Base-by-base conservation (phyloP, 2,113 vertebrate species). In the Gobiocypris rarus region DNA sequence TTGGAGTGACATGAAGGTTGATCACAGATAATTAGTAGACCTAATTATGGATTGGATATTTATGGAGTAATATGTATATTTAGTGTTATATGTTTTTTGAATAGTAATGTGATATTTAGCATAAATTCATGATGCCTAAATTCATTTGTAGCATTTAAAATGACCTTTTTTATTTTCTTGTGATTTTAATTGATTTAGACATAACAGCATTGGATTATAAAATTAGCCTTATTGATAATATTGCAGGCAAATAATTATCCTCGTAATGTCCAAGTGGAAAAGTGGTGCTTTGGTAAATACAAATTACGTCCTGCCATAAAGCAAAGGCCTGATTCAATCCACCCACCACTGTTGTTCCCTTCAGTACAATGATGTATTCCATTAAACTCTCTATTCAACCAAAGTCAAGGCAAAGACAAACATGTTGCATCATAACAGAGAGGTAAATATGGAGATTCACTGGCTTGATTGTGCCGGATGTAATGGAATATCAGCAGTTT, bases 291-390 rank as follows among this genome's bases (percentile, higher is more conserved):
- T 45, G n/a, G 6, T 73, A 61, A 63, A 78, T 61, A 78, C 76
- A 61, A 78, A 61, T 63, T 3, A 61, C 38, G 7, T 45, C 4
- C 76, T 17, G 56, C 24, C 76, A 61, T n/a, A 78, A 78, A 78
- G 56, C 75, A 26, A 43, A 38, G 13, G 75, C 38, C 13, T 41
- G 38, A 78, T 59, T 78, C 38, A 43, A n/a, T 59, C n/a, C 34
- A 59, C 54, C 13, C 34, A 59, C 54, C 4, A 15, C 54, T 50
- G 22, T 26, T 3, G 19, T 59, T 61, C 86, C 59, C 59, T 83
- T 88, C 88, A 75, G 34, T 48, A 45, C 34, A 31, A 31, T 26
- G 15, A 24, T 34, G 28, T 83, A 38, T 83, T 61, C 4, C 43
- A 61, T 61, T 59, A 61, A 78, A 61, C 14, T 13, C 75, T 43